These are phyloP conservation scores for Panagrolaimus sp. DNA, from an alignment of 1,140 invertebrate genomes.

Conservation along the genomic window DNA sequence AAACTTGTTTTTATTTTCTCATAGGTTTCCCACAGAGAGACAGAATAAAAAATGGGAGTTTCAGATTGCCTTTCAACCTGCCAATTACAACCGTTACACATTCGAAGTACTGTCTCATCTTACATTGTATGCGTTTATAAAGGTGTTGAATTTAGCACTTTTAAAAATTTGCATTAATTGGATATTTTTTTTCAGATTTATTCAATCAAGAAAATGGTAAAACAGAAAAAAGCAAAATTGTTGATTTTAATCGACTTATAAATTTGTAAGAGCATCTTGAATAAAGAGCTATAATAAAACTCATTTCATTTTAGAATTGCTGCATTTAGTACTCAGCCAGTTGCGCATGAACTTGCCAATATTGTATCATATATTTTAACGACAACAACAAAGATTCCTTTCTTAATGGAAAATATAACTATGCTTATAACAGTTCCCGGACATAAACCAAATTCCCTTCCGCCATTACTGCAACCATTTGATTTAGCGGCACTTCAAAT, in stretches of 20 bases:
- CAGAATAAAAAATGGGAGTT: not conserved
- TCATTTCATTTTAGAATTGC: not conserved
- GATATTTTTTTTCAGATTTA: slow-evolving; percentile 6
- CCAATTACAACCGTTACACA: slow-evolving; percentile 16
- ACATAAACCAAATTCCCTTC: not conserved
- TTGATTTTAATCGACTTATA: slow-evolving; percentile 6
- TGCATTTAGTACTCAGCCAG: slow-evolving; percentile 6
- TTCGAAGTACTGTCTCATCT: slow-evolving; percentile 11
- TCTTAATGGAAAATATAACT: slow-evolving; percentile 8
- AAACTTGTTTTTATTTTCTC: not conserved
- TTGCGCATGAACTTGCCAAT: slow-evolving; percentile 4
- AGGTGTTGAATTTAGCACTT: slow-evolving; percentile 11
- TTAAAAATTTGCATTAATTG: not conserved
- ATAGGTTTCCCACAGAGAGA: slow-evolving; percentile 2
- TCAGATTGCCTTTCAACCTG: slow-evolving; percentile 15
- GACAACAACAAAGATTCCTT: not conserved
- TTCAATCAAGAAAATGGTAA: slow-evolving; percentile 1
- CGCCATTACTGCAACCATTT: slow-evolving; percentile 6
- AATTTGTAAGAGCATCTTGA: not conserved
- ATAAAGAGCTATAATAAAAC: not conserved
- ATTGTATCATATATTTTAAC: slow-evolving; percentile 6
- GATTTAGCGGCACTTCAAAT: slow-evolving; percentile 4
- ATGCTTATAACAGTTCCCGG: slow-evolving; percentile 2
- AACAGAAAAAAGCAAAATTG: not conserved
- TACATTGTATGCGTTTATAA: slow-evolving; percentile 10